These are phyloP conservation scores for Trachythela sp. DNA, from an alignment of 64 coral and sea anemone genomes.

Conservation along the genomic window DNA sequence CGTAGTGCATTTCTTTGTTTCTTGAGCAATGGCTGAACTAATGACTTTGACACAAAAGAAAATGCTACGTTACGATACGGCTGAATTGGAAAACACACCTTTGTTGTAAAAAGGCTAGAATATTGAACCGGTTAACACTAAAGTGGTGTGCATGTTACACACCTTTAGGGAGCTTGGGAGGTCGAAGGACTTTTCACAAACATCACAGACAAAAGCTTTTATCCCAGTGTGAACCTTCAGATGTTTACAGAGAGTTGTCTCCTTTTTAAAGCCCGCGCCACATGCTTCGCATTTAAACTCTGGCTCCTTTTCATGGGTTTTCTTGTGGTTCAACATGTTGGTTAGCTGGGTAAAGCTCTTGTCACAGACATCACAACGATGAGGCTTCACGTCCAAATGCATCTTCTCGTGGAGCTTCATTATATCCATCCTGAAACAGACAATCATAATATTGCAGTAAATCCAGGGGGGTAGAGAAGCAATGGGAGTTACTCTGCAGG, in stretches of 20 bases:
- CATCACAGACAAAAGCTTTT: background rate
- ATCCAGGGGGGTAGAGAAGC: too few species aligned
- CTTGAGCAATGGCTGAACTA: too few species aligned
- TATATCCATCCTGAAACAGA: background rate
- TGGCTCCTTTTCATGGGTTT: background rate
- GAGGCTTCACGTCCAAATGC: background rate
- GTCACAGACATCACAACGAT: background rate
- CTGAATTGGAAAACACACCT: too few species aligned
- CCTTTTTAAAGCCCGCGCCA: background rate
- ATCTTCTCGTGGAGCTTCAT: background rate
- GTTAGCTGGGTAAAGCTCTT: background rate
- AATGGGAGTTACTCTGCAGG: too few species aligned
- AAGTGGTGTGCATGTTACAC: too few species aligned
- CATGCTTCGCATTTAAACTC: background rate
- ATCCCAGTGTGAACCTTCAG: background rate
- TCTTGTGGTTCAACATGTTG: slow-evolving; percentile 1
- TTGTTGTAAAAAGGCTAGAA: too few species aligned
- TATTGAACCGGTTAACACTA: too few species aligned
- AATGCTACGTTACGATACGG: too few species aligned
- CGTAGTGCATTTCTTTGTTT: too few species aligned
- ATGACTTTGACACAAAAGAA: too few species aligned
- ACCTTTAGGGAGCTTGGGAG: background rate
- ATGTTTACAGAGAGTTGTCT: background rate
- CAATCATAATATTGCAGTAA: too few species aligned
- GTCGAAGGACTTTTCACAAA: background rate